Conservation (phyloP, 2,888 invertebrate species). For the Heteromurus nitidus region DNA sequence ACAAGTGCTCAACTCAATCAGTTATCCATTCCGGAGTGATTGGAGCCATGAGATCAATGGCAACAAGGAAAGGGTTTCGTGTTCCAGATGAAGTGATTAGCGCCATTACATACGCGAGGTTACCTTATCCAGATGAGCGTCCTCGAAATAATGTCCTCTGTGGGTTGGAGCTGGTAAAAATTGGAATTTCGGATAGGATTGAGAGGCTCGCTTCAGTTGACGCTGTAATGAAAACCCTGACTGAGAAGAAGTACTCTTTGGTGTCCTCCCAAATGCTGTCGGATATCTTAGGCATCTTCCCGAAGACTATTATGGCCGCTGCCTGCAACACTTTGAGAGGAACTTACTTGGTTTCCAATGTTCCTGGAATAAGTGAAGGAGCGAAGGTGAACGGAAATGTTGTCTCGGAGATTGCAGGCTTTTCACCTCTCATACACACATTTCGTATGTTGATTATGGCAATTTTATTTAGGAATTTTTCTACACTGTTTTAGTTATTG, state of each 20-base stretch:
- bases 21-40: neutral
- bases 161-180: neutral
- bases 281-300: neutral
- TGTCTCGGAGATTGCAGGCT: constrained; percentile 12
- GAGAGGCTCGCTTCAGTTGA: neutral
- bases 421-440: constrained; percentile 11
- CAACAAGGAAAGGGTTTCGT: neutral
- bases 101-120: neutral
- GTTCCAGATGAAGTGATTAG: neutral
- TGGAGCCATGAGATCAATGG: constrained; percentile 1
- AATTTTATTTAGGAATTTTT: neutral
- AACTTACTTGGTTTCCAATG: constrained; percentile 3
- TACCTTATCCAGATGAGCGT: constrained; percentile 21
- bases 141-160: neutral
- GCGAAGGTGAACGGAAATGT: neutral
- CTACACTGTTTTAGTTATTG: neutral
- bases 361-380: too few species aligned
- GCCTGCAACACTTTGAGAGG: too few species aligned
- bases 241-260: neutral
- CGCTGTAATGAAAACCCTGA: neutral
- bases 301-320: too few species aligned
- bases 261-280: neutral
- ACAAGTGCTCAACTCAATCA: constrained; percentile 4
- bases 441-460: constrained; percentile 2
- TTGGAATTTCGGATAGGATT: neutral